Base-by-base conservation (phyloP, 2,797 vertebrate species). In the Typhlichthys eigenmanni region DNA sequence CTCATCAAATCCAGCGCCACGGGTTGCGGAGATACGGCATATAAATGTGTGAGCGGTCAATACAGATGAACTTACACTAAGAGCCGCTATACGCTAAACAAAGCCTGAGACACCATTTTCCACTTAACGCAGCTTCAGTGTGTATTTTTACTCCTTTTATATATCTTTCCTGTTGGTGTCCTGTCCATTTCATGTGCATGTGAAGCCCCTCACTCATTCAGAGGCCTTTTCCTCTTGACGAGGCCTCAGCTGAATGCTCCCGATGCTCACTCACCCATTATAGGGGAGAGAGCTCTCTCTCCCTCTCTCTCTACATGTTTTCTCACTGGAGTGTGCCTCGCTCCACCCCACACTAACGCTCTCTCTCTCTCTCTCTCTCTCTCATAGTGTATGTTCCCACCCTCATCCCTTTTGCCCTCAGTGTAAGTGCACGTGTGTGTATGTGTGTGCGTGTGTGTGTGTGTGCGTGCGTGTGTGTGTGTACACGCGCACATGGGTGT, bases 181-280 rank as follows among this genome's bases (percentile, higher is more conserved):
- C 7, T 38, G 34, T 38, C 34, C 8, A 38, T 38, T 38, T 6
- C 34, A 38, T 71, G 72, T 60, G 69, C 81, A 81, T 80, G 80
- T 72, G 74, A 72, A 76, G 75, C 76, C 46, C 24, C 13, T 17
- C 72, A 32, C 47, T 72, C 65, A 56, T 83, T 76, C 72, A 67
- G 64, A 32, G 68, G 75, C 74, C 71, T 71, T 59, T 8, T 68
- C 48, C 72, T 78, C 70, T 64, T 84, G 80, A 87, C 86, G 72
- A 32, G 78, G 79, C 80, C 83, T 85, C 84, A 79, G 81, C 83
- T 85, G 80, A 87, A 81, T 87, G 82, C 77, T 85, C 84, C 71
- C 55, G 11, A 86, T 81, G 84, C 84, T 88, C 88, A 81, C 76
- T 88, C 87, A 86, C 62, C 84, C 88, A 80, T 87, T 70, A 78